These are phyloP conservation scores for Drosophila parabipectinata DNA, from an alignment of 1,140 invertebrate species.

Conservation along the genomic window DNA sequence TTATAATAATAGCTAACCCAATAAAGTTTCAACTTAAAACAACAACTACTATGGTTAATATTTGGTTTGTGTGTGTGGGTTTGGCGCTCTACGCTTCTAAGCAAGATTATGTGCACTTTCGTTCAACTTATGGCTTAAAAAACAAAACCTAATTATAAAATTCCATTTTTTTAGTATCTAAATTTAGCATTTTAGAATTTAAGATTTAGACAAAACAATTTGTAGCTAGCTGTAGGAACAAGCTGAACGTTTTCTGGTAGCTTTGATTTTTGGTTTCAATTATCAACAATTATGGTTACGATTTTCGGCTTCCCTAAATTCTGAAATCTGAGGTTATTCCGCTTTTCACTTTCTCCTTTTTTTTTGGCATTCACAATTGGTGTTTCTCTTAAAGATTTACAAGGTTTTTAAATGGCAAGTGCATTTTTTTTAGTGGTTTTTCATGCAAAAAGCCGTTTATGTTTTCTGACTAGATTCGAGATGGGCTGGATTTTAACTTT, in stretches of 20 bases:
- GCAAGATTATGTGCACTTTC: slow-evolving; percentile 23
- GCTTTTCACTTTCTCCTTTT: background rate
- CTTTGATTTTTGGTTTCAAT: slow-evolving; percentile 48
- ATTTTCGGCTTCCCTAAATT: slow-evolving; percentile 49
- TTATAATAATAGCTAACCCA: slow-evolving; percentile 3
- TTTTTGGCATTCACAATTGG: slow-evolving; percentile 54
- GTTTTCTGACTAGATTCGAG: slow-evolving; percentile 64
- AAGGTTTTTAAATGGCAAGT: slow-evolving; percentile 37
- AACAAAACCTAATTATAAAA: no score
- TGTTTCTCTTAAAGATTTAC: slow-evolving; percentile 15
- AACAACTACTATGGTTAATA: slow-evolving; percentile 47
- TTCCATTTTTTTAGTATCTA: background rate
- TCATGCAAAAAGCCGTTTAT: slow-evolving; percentile 30
- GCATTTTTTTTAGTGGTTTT: slow-evolving; percentile 11
- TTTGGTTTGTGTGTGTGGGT: slow-evolving; percentile 60
- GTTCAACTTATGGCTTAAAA: background rate
- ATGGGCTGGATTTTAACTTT: slow-evolving; percentile 14
- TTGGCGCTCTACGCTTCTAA: slow-evolving; percentile 18
- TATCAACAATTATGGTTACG: slow-evolving; percentile 49
- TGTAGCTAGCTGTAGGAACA: slow-evolving; percentile 42
- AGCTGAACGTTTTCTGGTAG: slow-evolving; percentile 15
- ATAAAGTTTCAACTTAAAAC: background rate
- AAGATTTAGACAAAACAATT: background rate
- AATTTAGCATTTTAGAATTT: no score
- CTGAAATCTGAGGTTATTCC: slow-evolving; percentile 8